A percentile compares a stretch with the other conserved stretches of the same genome.
Evolutionary conservation across 2,113 vertebrate genomes (phyloP).

Genomic region (Terrapene triunguis): DNA sequence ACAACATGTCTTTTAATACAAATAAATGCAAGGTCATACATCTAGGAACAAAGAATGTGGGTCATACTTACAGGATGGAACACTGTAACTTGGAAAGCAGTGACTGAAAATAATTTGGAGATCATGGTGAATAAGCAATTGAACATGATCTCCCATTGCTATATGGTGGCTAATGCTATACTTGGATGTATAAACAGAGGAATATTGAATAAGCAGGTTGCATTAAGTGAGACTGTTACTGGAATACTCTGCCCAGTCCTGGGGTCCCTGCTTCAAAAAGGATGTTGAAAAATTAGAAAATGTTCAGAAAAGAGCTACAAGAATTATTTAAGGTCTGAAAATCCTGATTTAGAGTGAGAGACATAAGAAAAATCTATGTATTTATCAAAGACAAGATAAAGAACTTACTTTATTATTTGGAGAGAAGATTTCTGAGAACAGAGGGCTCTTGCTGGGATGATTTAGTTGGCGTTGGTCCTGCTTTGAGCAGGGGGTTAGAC

Average conservation of each 20-base stretch:
- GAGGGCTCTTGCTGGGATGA: accelerated
- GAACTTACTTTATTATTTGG: not conserved
- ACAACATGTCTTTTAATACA: not conserved
- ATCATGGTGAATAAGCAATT: not conserved
- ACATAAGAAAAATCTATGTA: not conserved
- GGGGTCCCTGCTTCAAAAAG: not conserved
- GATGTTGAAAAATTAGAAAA: not conserved
- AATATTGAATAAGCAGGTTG: not conserved
- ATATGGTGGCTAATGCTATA: not conserved
- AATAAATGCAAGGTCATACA: constrained; percentile 1
- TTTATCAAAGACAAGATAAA: not conserved
- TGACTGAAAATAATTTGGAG: not conserved
- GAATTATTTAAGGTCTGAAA: not conserved
- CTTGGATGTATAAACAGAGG: not conserved
- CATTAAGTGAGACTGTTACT: not conserved
- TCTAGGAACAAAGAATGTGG: not conserved
- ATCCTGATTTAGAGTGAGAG: not conserved
- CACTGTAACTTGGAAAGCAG: not conserved
- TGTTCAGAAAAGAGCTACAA: not conserved
- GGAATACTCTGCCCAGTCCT: not conserved
- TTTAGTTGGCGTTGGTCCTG: too few species aligned
- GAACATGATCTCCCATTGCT: accelerated
- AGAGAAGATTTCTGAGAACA: not conserved
- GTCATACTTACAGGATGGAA: not conserved
- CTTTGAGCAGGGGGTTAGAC: too few species aligned